A percentile compares a stretch with the other conserved stretches of the same genome.
Evolutionary conservation across 2,888 invertebrate species (phyloP).

Genomic region (Diaprepes abbreviatus): DNA sequence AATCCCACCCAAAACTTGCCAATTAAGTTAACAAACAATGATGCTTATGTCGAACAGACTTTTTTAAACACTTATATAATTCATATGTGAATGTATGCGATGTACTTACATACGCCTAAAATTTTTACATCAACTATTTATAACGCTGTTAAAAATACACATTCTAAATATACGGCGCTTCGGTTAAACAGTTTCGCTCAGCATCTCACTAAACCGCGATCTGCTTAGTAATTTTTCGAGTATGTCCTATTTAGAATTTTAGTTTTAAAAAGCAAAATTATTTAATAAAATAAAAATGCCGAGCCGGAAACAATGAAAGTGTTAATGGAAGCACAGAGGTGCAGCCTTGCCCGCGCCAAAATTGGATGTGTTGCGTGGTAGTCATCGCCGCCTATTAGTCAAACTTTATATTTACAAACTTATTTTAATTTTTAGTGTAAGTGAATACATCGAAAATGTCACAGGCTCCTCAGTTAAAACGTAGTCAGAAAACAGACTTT

Average conservation of each 20-base stretch:
- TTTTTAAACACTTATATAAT: conserved; percentile 53
- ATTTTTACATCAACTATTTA: conserved; percentile 58
- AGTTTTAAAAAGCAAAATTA: conserved; percentile 3
- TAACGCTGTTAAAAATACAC: conserved; percentile 61
- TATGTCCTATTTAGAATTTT: conserved; percentile 18
- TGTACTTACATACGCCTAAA: conserved; percentile 53
- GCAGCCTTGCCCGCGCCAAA: conserved; percentile 60
- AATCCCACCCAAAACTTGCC: conserved; percentile 46
- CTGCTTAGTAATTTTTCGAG: conserved; percentile 16
- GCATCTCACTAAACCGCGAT: conserved; percentile 31
- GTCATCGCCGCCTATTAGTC: conserved; percentile 54
- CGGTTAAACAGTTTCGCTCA: conserved; percentile 44
- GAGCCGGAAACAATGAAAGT: conserved; percentile 36
- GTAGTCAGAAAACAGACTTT: conserved; percentile 69
- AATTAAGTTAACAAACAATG: conserved; percentile 49
- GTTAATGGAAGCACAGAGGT: conserved; percentile 38
- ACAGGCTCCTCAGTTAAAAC: conserved; percentile 58
- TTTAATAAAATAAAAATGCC: conserved; percentile 24
- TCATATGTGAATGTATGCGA: conserved; percentile 47
- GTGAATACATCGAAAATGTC: conserved; percentile 51
- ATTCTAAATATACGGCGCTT: conserved; percentile 60
- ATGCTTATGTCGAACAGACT: conserved; percentile 49
- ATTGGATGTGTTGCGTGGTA: conserved; percentile 63
- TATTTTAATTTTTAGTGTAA: conserved; percentile 43
- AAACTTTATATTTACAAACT: conserved; percentile 52